Evolutionary conservation across 2,797 vertebrate species (phyloP), one percentile per base, ranked within the genome.

Genomic region (Acestrorhynchus altus): DNA sequence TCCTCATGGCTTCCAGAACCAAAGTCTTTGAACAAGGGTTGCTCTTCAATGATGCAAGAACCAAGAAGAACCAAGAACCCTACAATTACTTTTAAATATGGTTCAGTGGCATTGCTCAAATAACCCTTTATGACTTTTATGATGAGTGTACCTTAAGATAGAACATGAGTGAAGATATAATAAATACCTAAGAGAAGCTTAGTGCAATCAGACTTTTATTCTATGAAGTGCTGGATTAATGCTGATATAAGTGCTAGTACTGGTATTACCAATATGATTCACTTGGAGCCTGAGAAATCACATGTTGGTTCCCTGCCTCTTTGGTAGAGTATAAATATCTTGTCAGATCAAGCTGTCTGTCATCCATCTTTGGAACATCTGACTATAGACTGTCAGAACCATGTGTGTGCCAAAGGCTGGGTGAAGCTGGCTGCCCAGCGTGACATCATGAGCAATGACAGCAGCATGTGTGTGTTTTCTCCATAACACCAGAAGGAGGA

Each of bases 321-420:
- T 2, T 44, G 20, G 35, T 42, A 52, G 20, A 1, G 12, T 7
- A 64, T 18, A 26, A 44, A 68, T 31, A 76, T 2, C 54, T 49
- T 51, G 74, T 68, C 74, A 69, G 35, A 51, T 47, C 54, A 69
- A 67, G 4, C 72, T 60, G 57, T 18, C 26, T 35, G 16, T 35
- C 13, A n/a, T 6, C 4, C 8, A 24, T 12, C 3, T 64, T 64
- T 24, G 13, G 60, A 52, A 52, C 20, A 54, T 40, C 18, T 74
- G 31, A 31, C 49, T 35, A 63, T 40, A 40, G 60, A 11, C 31
- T 68, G 73, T 75, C 73, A 66, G 22, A 26, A 26, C 35, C 61
- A 44, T 54, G 49, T 75, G 73, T n/a, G n/a, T 67, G 35, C 11
- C 4, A 15, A 18, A n/a, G 42, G 24, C 31, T 54, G 47, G 13